Conservation (phyloP, 1,140 invertebrate genomes). For the Limonius californicus region DNA sequence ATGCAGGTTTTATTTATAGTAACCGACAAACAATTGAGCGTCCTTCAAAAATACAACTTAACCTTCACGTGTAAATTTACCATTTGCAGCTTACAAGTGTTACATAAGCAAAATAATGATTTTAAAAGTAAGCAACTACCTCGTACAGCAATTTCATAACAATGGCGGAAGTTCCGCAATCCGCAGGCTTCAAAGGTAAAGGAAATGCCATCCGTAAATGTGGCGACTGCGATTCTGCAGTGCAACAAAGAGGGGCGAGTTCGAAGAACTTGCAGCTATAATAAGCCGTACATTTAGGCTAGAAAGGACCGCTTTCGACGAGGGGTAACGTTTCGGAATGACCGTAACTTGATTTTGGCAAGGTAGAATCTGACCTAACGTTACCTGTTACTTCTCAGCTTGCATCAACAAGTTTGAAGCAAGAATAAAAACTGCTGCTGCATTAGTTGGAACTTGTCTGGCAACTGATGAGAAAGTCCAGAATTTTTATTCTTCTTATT, state of each 20-base stretch:
- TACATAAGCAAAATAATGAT: too few relatives aligned
- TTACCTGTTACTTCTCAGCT: background rate
- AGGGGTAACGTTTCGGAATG: conserved; percentile 5
- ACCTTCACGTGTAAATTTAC: too few relatives aligned
- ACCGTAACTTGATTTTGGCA: conserved; percentile 8
- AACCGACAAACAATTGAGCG: too few relatives aligned
- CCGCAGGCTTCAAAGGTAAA: background rate
- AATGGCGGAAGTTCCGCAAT: conserved; percentile 10
- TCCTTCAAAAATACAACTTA: too few relatives aligned
- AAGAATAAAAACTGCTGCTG: background rate
- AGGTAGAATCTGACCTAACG: conserved; percentile 2
- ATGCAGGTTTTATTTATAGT: too few relatives aligned
- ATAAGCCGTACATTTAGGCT: background rate
- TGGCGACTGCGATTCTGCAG: background rate
- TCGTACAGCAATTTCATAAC: too few relatives aligned
- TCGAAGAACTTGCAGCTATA: conserved; percentile 1
- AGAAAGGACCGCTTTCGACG: background rate
- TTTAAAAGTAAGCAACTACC: too few relatives aligned
- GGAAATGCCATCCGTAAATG: conserved; percentile 8
- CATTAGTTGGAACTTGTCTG: background rate
- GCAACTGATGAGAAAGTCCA: background rate
- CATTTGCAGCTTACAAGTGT: too few relatives aligned
- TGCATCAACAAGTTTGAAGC: background rate
- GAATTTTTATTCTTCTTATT: too few relatives aligned
- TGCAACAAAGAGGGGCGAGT: conserved; percentile 1